Conservation (phyloP, 2,888 invertebrate species). For the Corbicula japonica region DNA sequence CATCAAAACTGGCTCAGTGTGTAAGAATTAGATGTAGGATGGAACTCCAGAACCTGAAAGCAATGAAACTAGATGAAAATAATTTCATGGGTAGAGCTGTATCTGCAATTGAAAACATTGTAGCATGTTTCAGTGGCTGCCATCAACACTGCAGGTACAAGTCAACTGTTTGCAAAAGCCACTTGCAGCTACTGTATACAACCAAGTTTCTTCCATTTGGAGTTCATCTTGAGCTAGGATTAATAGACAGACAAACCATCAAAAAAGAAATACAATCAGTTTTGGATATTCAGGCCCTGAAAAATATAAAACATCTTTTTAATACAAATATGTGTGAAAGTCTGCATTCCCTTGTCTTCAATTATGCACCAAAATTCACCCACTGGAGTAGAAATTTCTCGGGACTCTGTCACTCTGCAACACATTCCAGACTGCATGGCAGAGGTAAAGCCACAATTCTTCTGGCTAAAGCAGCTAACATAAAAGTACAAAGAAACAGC, state of each 20-base stretch:
- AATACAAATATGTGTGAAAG: constrained; percentile 2
- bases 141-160: background rate
- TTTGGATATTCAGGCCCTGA: background rate
- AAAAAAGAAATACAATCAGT: background rate
- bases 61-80: background rate
- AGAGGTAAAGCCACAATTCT: background rate
- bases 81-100: no score
- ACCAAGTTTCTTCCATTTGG: background rate
- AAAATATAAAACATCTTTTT: background rate
- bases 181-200: background rate
- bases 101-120: no score
- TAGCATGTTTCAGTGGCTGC: no score
- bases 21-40: background rate
- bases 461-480: background rate
- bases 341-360: background rate
- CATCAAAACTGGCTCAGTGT: background rate
- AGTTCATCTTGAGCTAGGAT: background rate
- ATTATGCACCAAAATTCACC: constrained; percentile 6
- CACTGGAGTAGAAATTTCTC: constrained; percentile 6
- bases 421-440: background rate
- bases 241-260: background rate
- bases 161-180: background rate
- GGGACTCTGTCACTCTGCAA: constrained; percentile 10
- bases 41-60: background rate
- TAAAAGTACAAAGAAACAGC: background rate